These are phyloP conservation scores for Pogoniulus pusillus DNA, from an alignment of 2,797 vertebrate genomes.

Conservation along the genomic window DNA sequence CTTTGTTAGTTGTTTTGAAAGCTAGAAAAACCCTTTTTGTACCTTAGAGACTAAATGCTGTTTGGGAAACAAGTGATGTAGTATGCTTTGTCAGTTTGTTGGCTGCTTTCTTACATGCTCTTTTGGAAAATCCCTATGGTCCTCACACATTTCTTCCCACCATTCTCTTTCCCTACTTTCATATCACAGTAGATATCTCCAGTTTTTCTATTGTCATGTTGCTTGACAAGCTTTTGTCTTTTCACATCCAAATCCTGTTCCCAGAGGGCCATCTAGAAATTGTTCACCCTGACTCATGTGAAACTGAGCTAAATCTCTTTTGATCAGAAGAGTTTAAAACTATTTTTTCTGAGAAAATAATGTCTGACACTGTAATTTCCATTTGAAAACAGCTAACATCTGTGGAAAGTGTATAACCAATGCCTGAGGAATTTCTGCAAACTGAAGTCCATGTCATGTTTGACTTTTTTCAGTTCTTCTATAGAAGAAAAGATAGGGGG, in stretches of 20 bases:
- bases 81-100: constrained; percentile 40
- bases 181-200: neutral
- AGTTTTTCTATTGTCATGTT: constrained; percentile 29
- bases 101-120: constrained; percentile 24
- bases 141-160: neutral
- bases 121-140: constrained; percentile 32
- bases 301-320: constrained; percentile 52
- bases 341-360: constrained; percentile 67
- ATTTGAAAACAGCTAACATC: constrained; percentile 67
- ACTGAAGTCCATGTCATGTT: constrained; percentile 28
- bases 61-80: constrained; percentile 48
- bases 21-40: constrained; percentile 42
- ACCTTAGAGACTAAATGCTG: constrained; percentile 36
- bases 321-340: constrained; percentile 49
- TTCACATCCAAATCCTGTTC: constrained; percentile 43
- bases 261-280: constrained; percentile 31
- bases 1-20: constrained; percentile 58
- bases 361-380: constrained; percentile 64
- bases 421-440: constrained; percentile 45
- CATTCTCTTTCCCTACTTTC: constrained; percentile 1
- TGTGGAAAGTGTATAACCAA: constrained; percentile 53
- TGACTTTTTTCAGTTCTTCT: constrained; percentile 9
- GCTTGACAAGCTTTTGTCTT: constrained; percentile 31
- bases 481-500: neutral
- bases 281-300: constrained; percentile 59